Evolutionary conservation across 2,113 vertebrate genomes (phyloP).

Genomic region (Grus americana): DNA sequence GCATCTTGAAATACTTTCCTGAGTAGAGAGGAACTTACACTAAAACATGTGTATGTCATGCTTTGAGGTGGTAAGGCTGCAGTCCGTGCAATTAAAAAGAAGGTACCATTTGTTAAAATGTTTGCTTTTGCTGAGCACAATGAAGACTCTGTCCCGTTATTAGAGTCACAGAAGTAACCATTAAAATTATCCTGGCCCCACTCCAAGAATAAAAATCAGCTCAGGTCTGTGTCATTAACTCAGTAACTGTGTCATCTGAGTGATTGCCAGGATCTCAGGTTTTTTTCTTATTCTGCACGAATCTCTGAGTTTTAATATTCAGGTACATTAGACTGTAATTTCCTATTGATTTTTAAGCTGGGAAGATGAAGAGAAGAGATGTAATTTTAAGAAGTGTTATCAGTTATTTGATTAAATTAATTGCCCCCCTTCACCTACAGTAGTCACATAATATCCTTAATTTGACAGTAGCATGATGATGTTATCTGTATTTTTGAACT

Average conservation of each 20-base stretch:
- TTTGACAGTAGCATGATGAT: neutral
- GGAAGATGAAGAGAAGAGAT: neutral
- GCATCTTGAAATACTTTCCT: slow-evolving; percentile 38
- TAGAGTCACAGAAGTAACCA: neutral
- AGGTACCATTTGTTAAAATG: neutral
- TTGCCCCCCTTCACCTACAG: neutral
- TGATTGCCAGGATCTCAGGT: neutral
- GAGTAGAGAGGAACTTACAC: neutral
- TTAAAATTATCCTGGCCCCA: neutral
- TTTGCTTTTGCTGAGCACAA: neutral
- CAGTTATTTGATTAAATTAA: neutral
- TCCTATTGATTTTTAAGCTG: neutral
- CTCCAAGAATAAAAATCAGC: neutral
- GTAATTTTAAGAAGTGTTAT: neutral
- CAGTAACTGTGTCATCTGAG: neutral
- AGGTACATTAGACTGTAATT: neutral
- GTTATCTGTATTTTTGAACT: neutral
- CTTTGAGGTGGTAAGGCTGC: neutral
- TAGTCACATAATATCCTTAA: neutral
- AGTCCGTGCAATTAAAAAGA: neutral
- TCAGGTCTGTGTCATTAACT: neutral
- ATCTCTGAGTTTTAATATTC: neutral
- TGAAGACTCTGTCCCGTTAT: neutral
- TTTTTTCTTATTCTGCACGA: neutral
- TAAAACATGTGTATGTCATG: neutral